Conservation (phyloP, 2,797 vertebrate species). For the Masticophis lateralis region DNA sequence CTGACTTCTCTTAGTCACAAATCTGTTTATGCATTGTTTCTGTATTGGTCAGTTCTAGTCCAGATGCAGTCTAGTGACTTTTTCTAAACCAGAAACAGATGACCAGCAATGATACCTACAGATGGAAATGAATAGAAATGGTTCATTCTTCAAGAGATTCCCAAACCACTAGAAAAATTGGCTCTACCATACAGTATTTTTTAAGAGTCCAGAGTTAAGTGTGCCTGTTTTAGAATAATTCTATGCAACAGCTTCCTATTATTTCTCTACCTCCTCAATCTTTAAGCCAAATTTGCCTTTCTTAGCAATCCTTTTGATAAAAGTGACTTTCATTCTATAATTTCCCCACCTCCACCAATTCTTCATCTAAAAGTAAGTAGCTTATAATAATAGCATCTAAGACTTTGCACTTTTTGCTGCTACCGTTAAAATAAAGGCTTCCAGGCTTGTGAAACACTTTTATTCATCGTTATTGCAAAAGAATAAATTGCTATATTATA, state of each 20-base stretch:
- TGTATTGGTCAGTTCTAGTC: neutral
- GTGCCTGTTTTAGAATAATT: constrained; percentile 12
- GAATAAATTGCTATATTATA: constrained; percentile 25
- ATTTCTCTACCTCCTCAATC: neutral
- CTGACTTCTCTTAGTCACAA: neutral
- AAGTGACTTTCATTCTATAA: constrained; percentile 13
- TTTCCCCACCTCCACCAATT: constrained; percentile 23
- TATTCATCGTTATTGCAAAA: constrained; percentile 18
- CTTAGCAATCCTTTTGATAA: neutral
- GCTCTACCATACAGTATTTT: neutral
- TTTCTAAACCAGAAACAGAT: neutral
- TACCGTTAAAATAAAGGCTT: neutral
- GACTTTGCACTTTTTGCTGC: neutral
- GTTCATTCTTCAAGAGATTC: neutral
- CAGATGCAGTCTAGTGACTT: neutral
- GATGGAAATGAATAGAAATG: neutral
- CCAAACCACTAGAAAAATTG: neutral
- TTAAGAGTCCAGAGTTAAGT: neutral
- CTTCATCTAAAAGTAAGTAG: constrained; percentile 13
- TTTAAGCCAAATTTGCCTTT: constrained; percentile 2
- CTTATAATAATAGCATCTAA: constrained; percentile 1
- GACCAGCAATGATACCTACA: too few species aligned
- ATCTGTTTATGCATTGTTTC: neutral
- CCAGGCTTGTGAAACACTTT: neutral
- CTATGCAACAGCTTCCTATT: neutral